phyloP scores from a whole-genome alignment of 2,797 vertebrate species.

The Pipistrellus kuhlii region DNA sequence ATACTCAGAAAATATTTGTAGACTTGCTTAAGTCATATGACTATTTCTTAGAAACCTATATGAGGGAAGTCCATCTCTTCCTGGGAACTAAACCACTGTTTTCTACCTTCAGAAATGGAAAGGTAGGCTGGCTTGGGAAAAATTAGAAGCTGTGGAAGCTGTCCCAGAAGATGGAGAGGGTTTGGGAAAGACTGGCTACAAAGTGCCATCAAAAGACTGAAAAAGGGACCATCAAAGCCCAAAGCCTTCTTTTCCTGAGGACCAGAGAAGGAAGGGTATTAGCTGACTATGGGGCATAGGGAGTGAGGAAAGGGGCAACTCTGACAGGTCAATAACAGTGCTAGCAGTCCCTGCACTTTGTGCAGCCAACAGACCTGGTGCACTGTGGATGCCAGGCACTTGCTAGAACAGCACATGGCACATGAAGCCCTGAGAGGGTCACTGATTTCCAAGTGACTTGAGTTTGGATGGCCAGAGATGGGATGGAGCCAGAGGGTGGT shows the following conservation, averaged over 20 bases:
- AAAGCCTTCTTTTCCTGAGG: background rate
- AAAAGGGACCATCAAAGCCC: background rate
- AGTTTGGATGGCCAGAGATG: conserved; percentile 49
- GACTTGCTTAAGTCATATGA: background rate
- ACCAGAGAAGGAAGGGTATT: background rate
- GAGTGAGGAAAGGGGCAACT: background rate
- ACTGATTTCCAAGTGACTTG: conserved; percentile 40
- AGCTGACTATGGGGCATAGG: background rate
- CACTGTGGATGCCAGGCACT: conserved; percentile 28
- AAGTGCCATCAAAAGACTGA: background rate
- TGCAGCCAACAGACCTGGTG: background rate
- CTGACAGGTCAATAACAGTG: background rate
- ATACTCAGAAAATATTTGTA: conserved; percentile 31
- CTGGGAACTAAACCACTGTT: background rate
- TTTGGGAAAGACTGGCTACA: background rate
- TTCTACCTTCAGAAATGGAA: conserved; percentile 1
- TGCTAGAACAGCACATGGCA: conserved; percentile 12
- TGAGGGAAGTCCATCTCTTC: conserved; percentile 1
- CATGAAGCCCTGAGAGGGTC: background rate
- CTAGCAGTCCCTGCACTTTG: background rate
- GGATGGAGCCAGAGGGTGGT: conserved; percentile 37
- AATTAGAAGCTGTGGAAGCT: background rate
- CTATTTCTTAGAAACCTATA: conserved; percentile 19
- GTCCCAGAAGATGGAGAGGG: background rate
- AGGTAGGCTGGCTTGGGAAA: background rate